phyloP scores from a whole-genome alignment of 1,140 invertebrate genomes.

The Brachionus rubens region DNA sequence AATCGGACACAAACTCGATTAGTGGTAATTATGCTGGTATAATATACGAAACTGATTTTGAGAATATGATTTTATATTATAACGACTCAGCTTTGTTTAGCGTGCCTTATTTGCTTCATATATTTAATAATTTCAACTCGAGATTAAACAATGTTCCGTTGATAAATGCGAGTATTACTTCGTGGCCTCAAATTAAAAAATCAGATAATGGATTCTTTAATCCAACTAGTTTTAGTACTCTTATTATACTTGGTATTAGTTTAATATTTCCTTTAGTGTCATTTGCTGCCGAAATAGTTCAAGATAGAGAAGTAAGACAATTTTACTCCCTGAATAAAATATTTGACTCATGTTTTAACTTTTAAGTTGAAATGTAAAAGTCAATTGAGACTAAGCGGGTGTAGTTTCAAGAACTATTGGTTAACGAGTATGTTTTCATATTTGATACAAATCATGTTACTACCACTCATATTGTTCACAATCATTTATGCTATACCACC shows the following conservation, averaged over 20 bases:
- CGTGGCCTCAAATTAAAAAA: constrained; percentile 10
- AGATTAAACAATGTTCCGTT: neutral
- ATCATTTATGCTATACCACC: constrained; percentile 37
- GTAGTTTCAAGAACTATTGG: constrained; percentile 33
- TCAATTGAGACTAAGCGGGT: constrained; percentile 42
- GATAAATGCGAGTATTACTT: constrained; percentile 33
- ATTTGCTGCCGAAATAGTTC: constrained; percentile 39
- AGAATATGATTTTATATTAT: constrained; percentile 19
- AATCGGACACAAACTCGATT: neutral
- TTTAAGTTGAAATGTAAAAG: constrained; percentile 36
- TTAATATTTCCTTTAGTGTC: constrained; percentile 36
- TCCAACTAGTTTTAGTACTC: neutral
- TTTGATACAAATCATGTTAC: constrained; percentile 3
- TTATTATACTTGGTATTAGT: constrained; percentile 32
- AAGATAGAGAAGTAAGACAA: constrained; percentile 30
- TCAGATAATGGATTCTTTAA: neutral
- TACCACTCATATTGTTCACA: constrained; percentile 17
- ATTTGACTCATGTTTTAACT: neutral
- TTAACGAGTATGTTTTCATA: neutral
- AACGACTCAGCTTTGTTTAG: constrained; percentile 33
- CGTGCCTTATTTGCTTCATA: constrained; percentile 12
- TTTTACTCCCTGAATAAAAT: neutral
- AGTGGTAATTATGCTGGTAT: neutral
- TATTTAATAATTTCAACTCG: constrained; percentile 10
- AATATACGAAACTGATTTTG: neutral